Percentiles rank a stretch among this genome's conserved stretches.
These are phyloP conservation scores for Buathra laborator DNA, from an alignment of 2,888 invertebrate species.

Conservation along the genomic window DNA sequence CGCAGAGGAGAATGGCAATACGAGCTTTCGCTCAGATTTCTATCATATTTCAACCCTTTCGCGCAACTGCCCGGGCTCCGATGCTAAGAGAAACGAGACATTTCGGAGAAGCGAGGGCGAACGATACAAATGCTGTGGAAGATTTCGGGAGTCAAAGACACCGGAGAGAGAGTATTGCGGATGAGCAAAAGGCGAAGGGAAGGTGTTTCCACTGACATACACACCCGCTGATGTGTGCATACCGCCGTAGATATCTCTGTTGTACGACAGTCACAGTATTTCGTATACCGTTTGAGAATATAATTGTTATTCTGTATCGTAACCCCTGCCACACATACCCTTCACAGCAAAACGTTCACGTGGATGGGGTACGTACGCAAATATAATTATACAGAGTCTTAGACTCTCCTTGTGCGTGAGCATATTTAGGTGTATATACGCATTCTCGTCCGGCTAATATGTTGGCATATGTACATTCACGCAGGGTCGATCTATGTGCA, in stretches of 20 bases:
- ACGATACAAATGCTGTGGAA: background rate
- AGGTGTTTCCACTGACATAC: too few species aligned
- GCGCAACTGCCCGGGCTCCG: slow-evolving; percentile 11
- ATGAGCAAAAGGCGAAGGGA: too few species aligned
- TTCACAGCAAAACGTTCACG: too few species aligned
- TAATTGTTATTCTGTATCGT: too few species aligned
- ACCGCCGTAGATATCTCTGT: too few species aligned
- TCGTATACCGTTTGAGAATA: too few species aligned
- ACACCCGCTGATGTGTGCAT: too few species aligned
- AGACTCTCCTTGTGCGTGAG: slow-evolving; percentile 24
- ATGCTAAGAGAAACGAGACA: slow-evolving; percentile 8
- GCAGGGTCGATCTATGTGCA: background rate
- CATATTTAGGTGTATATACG: slow-evolving; percentile 5
- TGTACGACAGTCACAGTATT: too few species aligned
- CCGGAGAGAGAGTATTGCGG: too few species aligned
- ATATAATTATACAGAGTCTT: slow-evolving; percentile 40
- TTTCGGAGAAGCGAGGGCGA: slow-evolving; percentile 36
- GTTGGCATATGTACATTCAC: background rate
- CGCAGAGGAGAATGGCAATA: background rate
- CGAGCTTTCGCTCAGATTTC: background rate
- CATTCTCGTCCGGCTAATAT: slow-evolving; percentile 18
- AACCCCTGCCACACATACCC: too few species aligned
- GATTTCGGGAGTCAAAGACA: too few species aligned
- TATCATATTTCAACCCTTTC: slow-evolving; percentile 40
- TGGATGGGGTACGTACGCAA: background rate